Conservation (phyloP, 2,113 vertebrate genomes). For the Catharus minimus region DNA sequence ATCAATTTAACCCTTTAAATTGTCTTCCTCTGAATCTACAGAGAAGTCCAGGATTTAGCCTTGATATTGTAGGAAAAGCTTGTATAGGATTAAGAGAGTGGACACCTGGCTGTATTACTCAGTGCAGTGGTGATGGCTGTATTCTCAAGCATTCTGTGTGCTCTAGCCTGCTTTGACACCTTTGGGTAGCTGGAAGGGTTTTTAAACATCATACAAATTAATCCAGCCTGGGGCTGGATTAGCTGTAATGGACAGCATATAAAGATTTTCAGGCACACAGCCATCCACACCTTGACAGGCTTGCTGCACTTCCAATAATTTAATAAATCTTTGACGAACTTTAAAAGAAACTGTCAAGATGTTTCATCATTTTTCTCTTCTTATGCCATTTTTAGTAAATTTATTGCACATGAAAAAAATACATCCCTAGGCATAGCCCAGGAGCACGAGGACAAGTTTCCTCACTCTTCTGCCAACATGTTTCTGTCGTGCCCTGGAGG, state of each 20-base stretch:
- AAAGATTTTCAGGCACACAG: conserved; percentile 58
- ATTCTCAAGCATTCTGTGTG: conserved; percentile 20
- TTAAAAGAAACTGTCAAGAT: conserved; percentile 60
- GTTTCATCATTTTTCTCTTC: conserved; percentile 51
- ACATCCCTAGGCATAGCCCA: conserved; percentile 64
- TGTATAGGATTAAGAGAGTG: neutral
- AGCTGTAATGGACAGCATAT: conserved; percentile 55
- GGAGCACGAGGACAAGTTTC: conserved; percentile 43
- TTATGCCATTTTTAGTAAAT: conserved; percentile 63
- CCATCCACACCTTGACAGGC: conserved; percentile 54
- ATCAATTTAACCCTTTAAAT: neutral
- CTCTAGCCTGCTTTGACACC: conserved; percentile 26
- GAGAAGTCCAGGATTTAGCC: neutral
- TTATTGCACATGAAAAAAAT: conserved; percentile 61
- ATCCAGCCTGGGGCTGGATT: conserved; percentile 64
- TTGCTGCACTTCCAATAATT: conserved; percentile 44
- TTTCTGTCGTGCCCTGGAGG: conserved; percentile 67
- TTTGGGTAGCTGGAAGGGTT: conserved; percentile 54
- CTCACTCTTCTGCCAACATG: conserved; percentile 29
- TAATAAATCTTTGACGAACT: conserved; percentile 59
- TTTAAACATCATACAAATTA: conserved; percentile 64
- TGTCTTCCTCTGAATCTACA: neutral
- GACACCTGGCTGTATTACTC: neutral
- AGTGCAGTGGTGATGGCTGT: neutral
- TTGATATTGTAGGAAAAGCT: neutral